Evolutionary conservation across 2,113 vertebrate genomes (phyloP), one percentile per base, ranked within the genome.

Genomic region (Potamarius usumacintae): DNA sequence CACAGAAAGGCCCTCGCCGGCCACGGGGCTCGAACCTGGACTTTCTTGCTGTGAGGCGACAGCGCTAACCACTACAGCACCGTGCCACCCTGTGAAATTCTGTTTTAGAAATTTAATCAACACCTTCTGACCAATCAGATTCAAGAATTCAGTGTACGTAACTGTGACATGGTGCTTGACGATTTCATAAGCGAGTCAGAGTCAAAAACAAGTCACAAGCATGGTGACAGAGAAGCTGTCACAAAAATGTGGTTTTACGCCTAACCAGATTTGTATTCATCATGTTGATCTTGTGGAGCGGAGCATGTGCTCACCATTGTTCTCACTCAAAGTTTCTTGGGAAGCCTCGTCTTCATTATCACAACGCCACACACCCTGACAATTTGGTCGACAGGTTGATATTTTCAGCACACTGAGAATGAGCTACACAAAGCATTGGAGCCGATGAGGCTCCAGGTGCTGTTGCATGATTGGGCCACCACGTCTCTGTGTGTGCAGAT

Each of bases 361-460:
- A 74, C 85, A 14, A 86, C 62, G 50, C 62, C 4, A 10, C 91
- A 92, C 88, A 83, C 90, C 30, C 69, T 65, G 57, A 84, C 65
- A 86, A 83, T 82, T 85, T 79, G 69, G 82, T 89, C 80, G 88
- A 89, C 69, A 77, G 82, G 90, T 89, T 80, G 88, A 89, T 88
- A 86, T 91, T 89, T 82, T 58, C 79, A 57, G 60, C 82, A 84
- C 88, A 72, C 48, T 34, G 84, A 87, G 79, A 86, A 82, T 25
- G 15, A 22, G 34, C 63, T 87, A 60, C 63, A 90, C 89, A 89
- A 91, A 85, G 81, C 88, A 60, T 78, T 69, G 63, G 67, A 82
- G 85, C 86, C 90, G 90, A 92, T 89, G 90, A 92, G 86, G 87
- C 62, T 30, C 67, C 91, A 92, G 92, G 90, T 93, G 90, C 90